Evolutionary conservation across 2,888 invertebrate species (phyloP).

Genomic region (Xestia c-nigrum): DNA sequence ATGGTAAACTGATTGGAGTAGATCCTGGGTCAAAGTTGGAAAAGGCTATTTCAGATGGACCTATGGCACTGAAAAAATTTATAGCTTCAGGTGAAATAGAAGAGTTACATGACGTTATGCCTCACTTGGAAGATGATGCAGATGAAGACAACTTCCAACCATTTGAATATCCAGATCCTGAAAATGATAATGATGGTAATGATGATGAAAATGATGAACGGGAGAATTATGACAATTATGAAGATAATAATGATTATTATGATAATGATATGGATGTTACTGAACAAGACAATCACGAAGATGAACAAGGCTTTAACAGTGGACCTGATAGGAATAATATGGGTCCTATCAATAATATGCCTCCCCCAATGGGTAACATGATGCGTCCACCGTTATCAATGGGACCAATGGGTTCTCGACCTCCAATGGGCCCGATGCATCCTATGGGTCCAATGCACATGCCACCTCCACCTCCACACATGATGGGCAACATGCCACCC

Average conservation of each 20-base stretch:
- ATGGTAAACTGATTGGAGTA: constrained; percentile 95
- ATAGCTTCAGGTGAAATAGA: constrained; percentile 95
- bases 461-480: constrained; percentile 70
- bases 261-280: constrained; percentile 84
- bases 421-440: constrained; percentile 71
- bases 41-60: constrained; percentile 94
- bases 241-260: constrained; percentile 83
- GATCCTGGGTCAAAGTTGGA: constrained; percentile 94
- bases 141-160: constrained; percentile 86
- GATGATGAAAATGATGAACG: constrained; percentile 72
- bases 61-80: constrained; percentile 94
- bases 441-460: constrained; percentile 71
- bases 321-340: constrained; percentile 76
- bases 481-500: constrained; percentile 78
- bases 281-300: constrained; percentile 84
- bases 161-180: constrained; percentile 85
- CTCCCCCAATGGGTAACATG: constrained; percentile 70
- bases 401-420: constrained; percentile 68
- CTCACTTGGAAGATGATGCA: constrained; percentile 92
- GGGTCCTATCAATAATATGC: constrained; percentile 70
- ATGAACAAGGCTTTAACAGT: constrained; percentile 81
- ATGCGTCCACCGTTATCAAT: constrained; percentile 72
- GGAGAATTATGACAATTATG: constrained; percentile 78
- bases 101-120: constrained; percentile 94
- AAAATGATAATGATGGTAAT: constrained; percentile 74